A percentile compares a stretch with the other conserved stretches of the same genome.
Conservation (phyloP, 2,113 vertebrate genomes). For the Heterochromis multidens region DNA sequence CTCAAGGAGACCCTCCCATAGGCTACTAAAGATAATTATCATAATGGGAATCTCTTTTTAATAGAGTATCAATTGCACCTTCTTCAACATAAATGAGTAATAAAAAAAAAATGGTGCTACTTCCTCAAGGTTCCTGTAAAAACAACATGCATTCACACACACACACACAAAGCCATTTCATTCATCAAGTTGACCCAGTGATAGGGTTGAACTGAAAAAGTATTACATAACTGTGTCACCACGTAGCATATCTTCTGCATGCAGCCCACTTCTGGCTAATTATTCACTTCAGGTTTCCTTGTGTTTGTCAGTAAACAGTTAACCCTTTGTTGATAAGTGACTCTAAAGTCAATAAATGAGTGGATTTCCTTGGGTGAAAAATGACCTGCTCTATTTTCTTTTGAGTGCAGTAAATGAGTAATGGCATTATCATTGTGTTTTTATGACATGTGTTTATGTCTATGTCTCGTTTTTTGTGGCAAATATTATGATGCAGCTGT, state of each 20-base stretch:
- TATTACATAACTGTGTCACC: neutral
- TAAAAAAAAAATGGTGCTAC: neutral
- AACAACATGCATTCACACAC: neutral
- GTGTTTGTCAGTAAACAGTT: neutral
- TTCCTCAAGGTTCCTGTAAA: neutral
- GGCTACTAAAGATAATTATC: neutral
- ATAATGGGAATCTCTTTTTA: neutral
- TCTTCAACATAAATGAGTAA: neutral
- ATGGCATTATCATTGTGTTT: neutral
- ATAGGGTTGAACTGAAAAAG: neutral
- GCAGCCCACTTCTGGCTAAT: neutral
- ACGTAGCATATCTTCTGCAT: neutral
- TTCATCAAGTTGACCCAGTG: neutral
- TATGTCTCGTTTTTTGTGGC: neutral
- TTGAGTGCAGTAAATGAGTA: neutral
- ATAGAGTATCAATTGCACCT: neutral
- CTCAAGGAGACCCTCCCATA: neutral
- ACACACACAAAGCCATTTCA: too few species aligned
- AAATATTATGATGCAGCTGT: neutral
- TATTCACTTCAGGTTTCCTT: neutral
- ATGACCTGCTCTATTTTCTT: neutral
- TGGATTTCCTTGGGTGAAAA: too few species aligned
- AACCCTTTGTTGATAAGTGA: neutral
- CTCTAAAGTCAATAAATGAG: neutral
- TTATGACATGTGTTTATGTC: neutral